Percentiles rank a stretch among this genome's conserved stretches.
Conservation (phyloP, 2,113 vertebrate species). For the Stercorarius parasiticus region DNA sequence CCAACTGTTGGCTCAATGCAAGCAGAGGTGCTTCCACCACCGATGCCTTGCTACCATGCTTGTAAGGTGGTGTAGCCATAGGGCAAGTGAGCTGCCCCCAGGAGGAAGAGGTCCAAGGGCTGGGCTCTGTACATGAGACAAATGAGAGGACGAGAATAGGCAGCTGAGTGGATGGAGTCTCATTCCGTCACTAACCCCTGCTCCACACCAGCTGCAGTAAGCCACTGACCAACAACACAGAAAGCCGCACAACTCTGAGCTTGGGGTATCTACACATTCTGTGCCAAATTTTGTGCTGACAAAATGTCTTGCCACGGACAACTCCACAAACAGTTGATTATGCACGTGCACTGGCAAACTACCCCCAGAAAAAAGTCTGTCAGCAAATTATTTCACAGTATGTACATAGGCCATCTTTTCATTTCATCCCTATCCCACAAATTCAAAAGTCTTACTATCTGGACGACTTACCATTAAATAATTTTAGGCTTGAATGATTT, state of each 20-base stretch:
- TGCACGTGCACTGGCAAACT: neutral
- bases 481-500: neutral
- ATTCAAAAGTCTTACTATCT: neutral
- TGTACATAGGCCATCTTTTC: neutral
- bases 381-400: neutral
- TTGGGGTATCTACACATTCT: rapidly evolving
- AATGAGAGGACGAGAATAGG: neutral
- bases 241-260: rapidly evolving
- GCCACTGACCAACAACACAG: rapidly evolving
- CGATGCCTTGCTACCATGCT: rapidly evolving
- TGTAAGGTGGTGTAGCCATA: neutral
- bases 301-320: rapidly evolving
- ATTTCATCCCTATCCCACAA: neutral
- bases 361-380: neutral
- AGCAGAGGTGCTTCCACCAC: neutral
- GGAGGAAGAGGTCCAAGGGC: neutral
- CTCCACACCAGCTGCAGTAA: neutral
- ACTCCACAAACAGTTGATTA: neutral
- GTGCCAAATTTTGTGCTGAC: neutral
- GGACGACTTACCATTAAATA: neutral
- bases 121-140: neutral
- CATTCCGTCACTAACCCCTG: neutral
- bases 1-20: neutral
- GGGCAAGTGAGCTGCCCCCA: neutral
- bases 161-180: neutral